phyloP scores from a whole-genome alignment of 35 echinoderm and acorn worm genomes.

The Apostichopus japonicus region DNA sequence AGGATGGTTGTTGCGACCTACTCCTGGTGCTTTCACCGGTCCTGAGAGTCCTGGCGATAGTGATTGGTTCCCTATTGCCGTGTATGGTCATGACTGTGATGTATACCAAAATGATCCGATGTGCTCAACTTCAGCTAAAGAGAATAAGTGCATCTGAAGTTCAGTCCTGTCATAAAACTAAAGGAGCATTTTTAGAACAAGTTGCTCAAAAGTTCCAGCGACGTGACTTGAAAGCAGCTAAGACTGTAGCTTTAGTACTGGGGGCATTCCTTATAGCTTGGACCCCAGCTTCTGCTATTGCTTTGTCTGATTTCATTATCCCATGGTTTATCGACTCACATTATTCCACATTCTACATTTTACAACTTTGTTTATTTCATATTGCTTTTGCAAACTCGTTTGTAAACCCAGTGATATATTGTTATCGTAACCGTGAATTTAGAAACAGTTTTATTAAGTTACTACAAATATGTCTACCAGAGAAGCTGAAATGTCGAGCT shows the following conservation, averaged over 20 bases:
- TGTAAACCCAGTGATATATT: background rate
- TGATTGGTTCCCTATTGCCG: background rate
- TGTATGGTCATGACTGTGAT: constrained; percentile 10
- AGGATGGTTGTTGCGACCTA: constrained; percentile 3
- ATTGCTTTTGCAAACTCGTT: constrained; percentile 13
- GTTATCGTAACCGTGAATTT: constrained; percentile 4
- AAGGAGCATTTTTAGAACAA: background rate
- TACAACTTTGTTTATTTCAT: background rate
- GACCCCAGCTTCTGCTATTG: background rate
- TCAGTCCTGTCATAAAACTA: background rate
- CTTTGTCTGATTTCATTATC: background rate
- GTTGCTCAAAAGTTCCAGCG: background rate
- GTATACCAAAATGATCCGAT: background rate
- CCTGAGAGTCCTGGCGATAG: background rate
- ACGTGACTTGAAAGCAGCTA: constrained; percentile 18
- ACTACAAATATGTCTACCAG: background rate
- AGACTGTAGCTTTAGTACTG: background rate
- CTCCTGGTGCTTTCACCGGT: background rate
- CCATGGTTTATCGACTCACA: background rate
- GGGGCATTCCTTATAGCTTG: background rate
- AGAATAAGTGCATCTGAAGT: constrained; percentile 7
- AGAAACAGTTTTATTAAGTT: background rate
- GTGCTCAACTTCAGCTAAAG: background rate
- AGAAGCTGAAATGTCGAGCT: background rate
- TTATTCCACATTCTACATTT: background rate